These are phyloP conservation scores for Oscheius sp. DNA, from an alignment of 1,140 invertebrate species.

Conservation along the genomic window DNA sequence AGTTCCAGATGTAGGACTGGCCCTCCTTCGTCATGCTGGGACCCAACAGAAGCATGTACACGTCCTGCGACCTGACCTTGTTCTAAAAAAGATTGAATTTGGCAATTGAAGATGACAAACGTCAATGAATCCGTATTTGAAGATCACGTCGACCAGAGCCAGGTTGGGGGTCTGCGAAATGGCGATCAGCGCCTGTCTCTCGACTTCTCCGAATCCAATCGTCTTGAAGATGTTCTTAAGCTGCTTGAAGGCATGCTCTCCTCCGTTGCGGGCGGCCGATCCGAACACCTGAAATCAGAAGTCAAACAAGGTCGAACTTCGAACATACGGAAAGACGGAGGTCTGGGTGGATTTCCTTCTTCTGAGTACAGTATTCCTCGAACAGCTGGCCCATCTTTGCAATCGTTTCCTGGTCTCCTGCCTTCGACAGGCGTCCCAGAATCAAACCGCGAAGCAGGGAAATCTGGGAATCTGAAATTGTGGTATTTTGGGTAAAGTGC, in stretches of 20 bases:
- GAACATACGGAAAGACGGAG: conserved; percentile 65
- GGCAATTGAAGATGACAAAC: conserved; percentile 13
- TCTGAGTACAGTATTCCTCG: conserved; percentile 69
- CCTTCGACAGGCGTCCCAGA: conserved; percentile 75
- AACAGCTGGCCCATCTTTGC: conserved; percentile 74
- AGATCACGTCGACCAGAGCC: conserved; percentile 72
- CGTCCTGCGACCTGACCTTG: conserved; percentile 85
- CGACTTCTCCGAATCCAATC: conserved; percentile 85
- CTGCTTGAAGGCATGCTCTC: conserved; percentile 72
- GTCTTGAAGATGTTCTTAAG: conserved; percentile 79
- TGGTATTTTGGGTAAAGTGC: neutral
- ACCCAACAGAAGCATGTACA: conserved; percentile 79
- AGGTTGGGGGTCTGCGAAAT: conserved; percentile 75
- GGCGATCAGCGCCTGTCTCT: conserved; percentile 78
- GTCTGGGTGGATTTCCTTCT: conserved; percentile 76
- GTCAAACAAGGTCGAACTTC: neutral
- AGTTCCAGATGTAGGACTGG: conserved; percentile 81
- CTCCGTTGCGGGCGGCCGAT: conserved; percentile 74
- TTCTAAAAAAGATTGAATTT: conserved; percentile 66
- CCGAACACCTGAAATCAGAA: conserved; percentile 70
- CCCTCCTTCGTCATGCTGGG: conserved; percentile 65
- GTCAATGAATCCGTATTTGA: conserved; percentile 79
- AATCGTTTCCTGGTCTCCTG: conserved; percentile 75
- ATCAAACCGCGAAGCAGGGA: conserved; percentile 80
- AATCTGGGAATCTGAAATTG: conserved; percentile 65